Base-by-base conservation (phyloP, 2,113 vertebrate species). In the Pseudorectes ferrugineus region DNA sequence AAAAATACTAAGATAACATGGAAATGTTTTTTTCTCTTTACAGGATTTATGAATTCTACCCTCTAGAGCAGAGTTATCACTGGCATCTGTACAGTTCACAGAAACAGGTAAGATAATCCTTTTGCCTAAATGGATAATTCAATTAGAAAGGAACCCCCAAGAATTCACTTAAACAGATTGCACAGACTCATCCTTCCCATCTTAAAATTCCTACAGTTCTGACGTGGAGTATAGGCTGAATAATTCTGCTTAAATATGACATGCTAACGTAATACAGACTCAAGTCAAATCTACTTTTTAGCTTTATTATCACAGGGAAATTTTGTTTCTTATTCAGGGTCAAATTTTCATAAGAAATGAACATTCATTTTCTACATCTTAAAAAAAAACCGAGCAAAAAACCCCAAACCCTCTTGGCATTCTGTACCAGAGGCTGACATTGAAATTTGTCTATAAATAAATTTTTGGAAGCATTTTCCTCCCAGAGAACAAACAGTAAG, bases 381-480 rank as follows among this genome's bases (percentile, higher is more conserved):
- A 52, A 89, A 79, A 70, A 75, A 45, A 74, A 38, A 31, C 29
- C 46, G 29, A 45, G 55, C 16, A 4, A 46, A 54, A 43, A 31
- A 4, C 3, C 21, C 20, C 31, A 52, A 48, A 38, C 22, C 7
- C 3, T 15, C 35, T 51, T 54, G 38, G 38, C 31, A 85, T 66
- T 55, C 55, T 85, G 31, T 72, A 82, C 21, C 19, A 78, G 70
- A 71, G 36, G 14, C 46, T 94, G 22, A 54, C 15, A 29, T 18
- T 77, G 40, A 66, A 80, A 85, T 77, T 36, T 62, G 19, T 5
- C 36, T 59, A 48, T 26, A 67, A 67, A 58, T 5, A 73, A 82
- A 38, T 28, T 80, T 88, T 80, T 66, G 21, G 63, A 93, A 88
- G 52, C 22, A 43, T 79, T 62, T 95, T 88, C 17, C 43, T 91